A percentile compares a stretch with the other conserved stretches of the same genome.
Evolutionary conservation across 2,888 invertebrate species (phyloP).

Genomic region (Coenonympha arcania): DNA sequence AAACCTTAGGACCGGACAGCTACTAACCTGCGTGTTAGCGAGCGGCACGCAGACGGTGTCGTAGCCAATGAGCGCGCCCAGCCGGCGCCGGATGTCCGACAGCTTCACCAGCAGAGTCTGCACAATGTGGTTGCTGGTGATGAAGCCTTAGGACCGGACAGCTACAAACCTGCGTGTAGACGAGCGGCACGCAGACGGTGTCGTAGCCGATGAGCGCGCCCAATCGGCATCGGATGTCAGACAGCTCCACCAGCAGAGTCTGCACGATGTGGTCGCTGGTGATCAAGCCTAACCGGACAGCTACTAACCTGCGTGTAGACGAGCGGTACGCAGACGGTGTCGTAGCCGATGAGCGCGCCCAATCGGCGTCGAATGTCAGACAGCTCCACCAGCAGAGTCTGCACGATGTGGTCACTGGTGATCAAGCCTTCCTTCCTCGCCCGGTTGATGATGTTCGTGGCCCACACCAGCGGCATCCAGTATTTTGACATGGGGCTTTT

Average conservation of each 20-base stretch:
- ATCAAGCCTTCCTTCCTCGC: constrained; percentile 89
- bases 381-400: constrained; percentile 89
- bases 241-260: constrained; percentile 89
- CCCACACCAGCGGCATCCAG: constrained; percentile 96
- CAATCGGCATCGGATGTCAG: constrained; percentile 87
- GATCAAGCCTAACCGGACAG: background rate
- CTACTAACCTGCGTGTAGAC: constrained; percentile 86
- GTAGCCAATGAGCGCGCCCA: too few species aligned
- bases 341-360: constrained; percentile 90
- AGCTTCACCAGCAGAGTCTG: too few species aligned
- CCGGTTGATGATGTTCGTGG: constrained; percentile 91
- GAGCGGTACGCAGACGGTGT: constrained; percentile 92
- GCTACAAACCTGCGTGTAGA: constrained; percentile 84
- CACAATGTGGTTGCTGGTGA: too few species aligned
- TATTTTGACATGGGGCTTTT: constrained; percentile 91
- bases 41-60: too few species aligned
- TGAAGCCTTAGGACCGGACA: background rate
- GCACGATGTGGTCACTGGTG: constrained; percentile 91
- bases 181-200: constrained; percentile 91
- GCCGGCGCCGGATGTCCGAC: too few species aligned
- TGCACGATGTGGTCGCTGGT: too few species aligned
- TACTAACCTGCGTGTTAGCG: too few species aligned
- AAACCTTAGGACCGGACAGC: too few species aligned
- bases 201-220: constrained; percentile 92
- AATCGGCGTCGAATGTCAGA: constrained; percentile 89